phyloP scores from a whole-genome alignment of 2,113 vertebrate species.

The Cyanocitta stelleri region DNA sequence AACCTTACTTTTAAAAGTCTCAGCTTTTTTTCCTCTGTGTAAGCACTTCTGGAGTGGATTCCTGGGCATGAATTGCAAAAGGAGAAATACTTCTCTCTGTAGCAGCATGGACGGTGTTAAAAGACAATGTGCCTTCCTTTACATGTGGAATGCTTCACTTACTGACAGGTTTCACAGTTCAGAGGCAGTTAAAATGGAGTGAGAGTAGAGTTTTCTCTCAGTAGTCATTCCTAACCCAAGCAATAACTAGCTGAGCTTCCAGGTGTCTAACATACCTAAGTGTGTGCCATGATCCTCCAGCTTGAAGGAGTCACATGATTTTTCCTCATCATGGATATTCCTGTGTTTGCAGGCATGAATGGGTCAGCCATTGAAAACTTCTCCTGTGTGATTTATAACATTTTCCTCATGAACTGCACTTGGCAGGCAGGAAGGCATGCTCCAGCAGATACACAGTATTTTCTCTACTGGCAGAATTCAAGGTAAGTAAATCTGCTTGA shows the following conservation, averaged over 20 bases:
- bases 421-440: slow-evolving; percentile 51
- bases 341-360: slow-evolving; percentile 2
- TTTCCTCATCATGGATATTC: background rate
- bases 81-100: background rate
- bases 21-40: background rate
- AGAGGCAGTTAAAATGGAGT: background rate
- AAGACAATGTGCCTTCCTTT: background rate
- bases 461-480: background rate
- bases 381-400: slow-evolving; percentile 47
- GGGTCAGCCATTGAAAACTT: slow-evolving; percentile 47
- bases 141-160: background rate
- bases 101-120: background rate
- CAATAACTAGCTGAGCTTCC: background rate
- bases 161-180: background rate
- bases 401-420: slow-evolving; percentile 62
- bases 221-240: background rate
- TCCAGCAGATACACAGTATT: slow-evolving; percentile 58
- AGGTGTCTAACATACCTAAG: background rate
- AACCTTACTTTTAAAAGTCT: background rate
- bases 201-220: background rate
- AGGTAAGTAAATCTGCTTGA: background rate
- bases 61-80: background rate
- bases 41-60: background rate
- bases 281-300: background rate
- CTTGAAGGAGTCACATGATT: background rate